A percentile compares a stretch with the other conserved stretches of the same genome.
These are phyloP conservation scores for Pipra filicauda DNA, from an alignment of 2,113 vertebrate species.

Conservation along the genomic window DNA sequence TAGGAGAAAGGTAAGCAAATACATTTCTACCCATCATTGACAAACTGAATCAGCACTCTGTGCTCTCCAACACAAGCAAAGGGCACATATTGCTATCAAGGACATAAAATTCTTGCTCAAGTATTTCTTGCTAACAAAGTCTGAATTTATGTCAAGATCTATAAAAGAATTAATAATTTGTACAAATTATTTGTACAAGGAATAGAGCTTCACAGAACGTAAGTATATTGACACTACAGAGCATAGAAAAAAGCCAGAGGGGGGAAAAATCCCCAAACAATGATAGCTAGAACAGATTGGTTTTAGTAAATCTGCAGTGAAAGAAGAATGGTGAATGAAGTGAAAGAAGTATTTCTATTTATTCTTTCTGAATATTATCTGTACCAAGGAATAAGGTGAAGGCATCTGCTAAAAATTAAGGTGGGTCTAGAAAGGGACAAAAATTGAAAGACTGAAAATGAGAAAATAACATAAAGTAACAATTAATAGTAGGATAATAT, in stretches of 20 bases:
- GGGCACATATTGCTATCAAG: neutral
- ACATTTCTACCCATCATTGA: neutral
- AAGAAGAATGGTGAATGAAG: neutral
- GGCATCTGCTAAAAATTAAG: neutral
- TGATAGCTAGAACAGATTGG: neutral
- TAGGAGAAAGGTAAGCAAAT: neutral
- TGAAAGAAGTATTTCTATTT: neutral
- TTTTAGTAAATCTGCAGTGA: neutral
- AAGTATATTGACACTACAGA: neutral
- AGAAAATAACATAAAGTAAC: neutral
- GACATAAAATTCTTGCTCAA: neutral
- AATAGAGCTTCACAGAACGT: neutral
- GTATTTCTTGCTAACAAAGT: neutral
- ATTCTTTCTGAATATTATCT: neutral
- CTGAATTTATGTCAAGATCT: neutral
- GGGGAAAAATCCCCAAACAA: neutral
- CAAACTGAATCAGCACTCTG: neutral
- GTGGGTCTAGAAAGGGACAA: neutral
- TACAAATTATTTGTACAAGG: neutral
- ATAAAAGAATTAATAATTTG: neutral
- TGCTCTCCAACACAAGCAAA: rapidly evolving
- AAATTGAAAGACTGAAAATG: neutral
- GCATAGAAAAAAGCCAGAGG: neutral
- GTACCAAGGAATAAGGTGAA: neutral
- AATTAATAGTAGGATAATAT: neutral